phyloP scores from a whole-genome alignment of 2,888 invertebrate species.

The Noctua comes region DNA sequence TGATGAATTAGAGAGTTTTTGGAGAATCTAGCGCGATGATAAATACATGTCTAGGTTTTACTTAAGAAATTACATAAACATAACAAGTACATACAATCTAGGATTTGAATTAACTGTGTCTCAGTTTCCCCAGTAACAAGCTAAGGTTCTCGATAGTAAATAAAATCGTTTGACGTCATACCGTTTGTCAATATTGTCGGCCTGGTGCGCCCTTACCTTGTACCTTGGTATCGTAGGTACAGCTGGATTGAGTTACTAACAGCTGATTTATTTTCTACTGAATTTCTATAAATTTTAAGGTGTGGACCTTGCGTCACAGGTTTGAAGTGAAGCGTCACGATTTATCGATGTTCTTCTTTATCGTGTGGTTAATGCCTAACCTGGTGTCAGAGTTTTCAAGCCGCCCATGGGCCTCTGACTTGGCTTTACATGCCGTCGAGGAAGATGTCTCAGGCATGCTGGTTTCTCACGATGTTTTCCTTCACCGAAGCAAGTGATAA shows the following conservation, averaged over 20 bases:
- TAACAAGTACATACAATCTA: not conserved
- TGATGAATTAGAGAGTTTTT: not conserved
- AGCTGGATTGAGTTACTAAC: constrained; percentile 19
- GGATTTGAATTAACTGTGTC: not conserved
- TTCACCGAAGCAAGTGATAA: no score
- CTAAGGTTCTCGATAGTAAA: constrained; percentile 19
- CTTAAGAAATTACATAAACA: not conserved
- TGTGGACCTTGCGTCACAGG: not conserved
- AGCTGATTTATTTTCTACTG: constrained; percentile 23
- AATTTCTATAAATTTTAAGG: not conserved
- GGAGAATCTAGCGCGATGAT: not conserved
- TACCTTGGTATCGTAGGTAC: not conserved
- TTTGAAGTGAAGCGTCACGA: not conserved
- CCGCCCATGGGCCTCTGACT: no score
- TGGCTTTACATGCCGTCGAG: no score
- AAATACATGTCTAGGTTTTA: not conserved
- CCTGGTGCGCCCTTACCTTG: not conserved
- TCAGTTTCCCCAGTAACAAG: constrained; percentile 13
- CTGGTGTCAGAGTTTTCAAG: no score
- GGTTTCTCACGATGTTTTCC: no score
- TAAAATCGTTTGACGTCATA: constrained; percentile 44
- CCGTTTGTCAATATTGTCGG: constrained; percentile 30
- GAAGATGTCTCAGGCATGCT: no score
- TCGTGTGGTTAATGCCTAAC: no score
- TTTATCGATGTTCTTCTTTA: not conserved